Conservation (phyloP, 2,113 vertebrate genomes). For the Cololabis saira region DNA sequence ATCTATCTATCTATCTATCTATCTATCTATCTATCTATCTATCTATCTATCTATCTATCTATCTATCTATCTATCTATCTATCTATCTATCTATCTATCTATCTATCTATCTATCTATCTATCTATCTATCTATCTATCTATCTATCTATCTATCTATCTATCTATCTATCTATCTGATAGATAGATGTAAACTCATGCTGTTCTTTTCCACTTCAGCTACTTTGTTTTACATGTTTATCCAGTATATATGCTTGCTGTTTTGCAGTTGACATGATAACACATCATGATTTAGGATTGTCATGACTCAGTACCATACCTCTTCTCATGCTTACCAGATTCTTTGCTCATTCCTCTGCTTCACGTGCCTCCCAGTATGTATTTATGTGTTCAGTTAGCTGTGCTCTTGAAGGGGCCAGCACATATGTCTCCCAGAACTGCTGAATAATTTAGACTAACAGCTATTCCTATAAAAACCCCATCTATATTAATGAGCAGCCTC, state of each 20-base stretch:
- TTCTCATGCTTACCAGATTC: slow-evolving; percentile 36
- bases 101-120: no score
- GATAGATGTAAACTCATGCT: no score
- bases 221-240: not conserved
- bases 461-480: slow-evolving; percentile 81
- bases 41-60: slow-evolving; percentile 1
- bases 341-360: slow-evolving; percentile 35
- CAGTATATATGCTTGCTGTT: slow-evolving; percentile 17
- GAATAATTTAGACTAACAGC: slow-evolving; percentile 81
- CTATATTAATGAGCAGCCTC: slow-evolving; percentile 81
- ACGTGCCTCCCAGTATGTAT: slow-evolving; percentile 64
- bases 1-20: slow-evolving; percentile 1
- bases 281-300: slow-evolving; percentile 61
- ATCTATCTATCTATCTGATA: no score
- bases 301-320: slow-evolving; percentile 50
- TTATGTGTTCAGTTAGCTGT: slow-evolving; percentile 68
- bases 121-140: no score
- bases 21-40: slow-evolving; percentile 1
- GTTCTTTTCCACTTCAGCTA: no score
- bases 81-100: no score
- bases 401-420: slow-evolving; percentile 58
- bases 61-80: not conserved
- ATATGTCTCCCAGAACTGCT: slow-evolving; percentile 74
- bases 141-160: no score
- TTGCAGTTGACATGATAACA: slow-evolving; percentile 42